These are phyloP conservation scores for Pantala flavescens DNA, from an alignment of 1,140 invertebrate genomes.

Conservation along the genomic window DNA sequence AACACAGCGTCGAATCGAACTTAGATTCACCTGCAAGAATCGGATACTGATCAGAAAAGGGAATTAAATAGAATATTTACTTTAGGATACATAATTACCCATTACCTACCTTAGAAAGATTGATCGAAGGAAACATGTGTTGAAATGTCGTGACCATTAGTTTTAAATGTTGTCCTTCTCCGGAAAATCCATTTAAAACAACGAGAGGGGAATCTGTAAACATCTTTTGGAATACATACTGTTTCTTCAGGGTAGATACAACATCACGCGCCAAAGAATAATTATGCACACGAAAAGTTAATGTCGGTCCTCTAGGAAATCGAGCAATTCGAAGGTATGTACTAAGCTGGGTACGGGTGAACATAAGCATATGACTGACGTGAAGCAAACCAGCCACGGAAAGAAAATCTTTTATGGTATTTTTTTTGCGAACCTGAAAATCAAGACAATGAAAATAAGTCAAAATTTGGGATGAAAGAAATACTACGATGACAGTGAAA, in stretches of 20 bases:
- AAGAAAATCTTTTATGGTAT: constrained; percentile 87
- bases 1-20: constrained; percentile 78
- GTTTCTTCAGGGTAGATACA: constrained; percentile 68
- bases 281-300: constrained; percentile 76
- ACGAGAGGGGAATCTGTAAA: constrained; percentile 81
- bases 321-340: constrained; percentile 73
- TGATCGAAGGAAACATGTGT: constrained; percentile 97
- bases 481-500: too few relatives aligned
- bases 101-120: constrained; percentile 70
- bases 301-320: constrained; percentile 69
- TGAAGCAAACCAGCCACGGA: constrained; percentile 78
- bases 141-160: constrained; percentile 92
- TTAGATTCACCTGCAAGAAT: constrained; percentile 66
- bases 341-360: constrained; percentile 71
- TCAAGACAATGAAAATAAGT: constrained; percentile 21
- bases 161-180: constrained; percentile 77
- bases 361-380: constrained; percentile 79
- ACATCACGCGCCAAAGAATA: constrained; percentile 80
- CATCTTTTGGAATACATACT: constrained; percentile 67
- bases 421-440: constrained; percentile 69
- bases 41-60: constrained; percentile 8
- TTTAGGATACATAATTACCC: too few relatives aligned
- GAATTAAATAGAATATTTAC: neutral
- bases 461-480: too few relatives aligned
- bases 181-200: constrained; percentile 87